Conservation (phyloP, 2,888 invertebrate species). For the Iphiclides podalirius region DNA sequence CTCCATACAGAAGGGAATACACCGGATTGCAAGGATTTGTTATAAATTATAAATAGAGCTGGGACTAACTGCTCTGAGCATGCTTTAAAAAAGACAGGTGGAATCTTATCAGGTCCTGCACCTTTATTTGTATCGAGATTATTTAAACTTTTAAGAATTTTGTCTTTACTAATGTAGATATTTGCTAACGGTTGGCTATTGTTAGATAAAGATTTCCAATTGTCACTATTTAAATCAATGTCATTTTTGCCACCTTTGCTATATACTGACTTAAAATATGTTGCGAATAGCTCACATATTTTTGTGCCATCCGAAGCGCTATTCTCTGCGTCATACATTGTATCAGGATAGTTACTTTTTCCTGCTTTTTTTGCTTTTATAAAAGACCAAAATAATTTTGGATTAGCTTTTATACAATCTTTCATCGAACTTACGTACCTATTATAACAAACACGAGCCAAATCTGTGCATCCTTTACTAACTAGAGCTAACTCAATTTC, state of each 20-base stretch:
- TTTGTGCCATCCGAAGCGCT: background rate
- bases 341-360: background rate
- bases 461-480: background rate
- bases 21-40: conserved; percentile 10
- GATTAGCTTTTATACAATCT: background rate
- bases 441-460: background rate
- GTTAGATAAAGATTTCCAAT: no score
- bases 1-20: no score
- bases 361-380: background rate
- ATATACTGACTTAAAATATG: no score
- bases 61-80: conserved; percentile 1
- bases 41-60: background rate
- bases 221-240: no score
- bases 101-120: no score
- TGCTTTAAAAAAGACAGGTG: no score
- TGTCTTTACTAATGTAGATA: no score
- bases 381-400: background rate
- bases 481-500: background rate
- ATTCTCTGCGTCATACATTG: background rate
- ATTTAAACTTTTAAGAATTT: no score
- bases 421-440: background rate
- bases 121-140: background rate
- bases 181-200: no score
- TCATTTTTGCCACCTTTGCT: no score
- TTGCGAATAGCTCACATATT: no score